phyloP scores from a whole-genome alignment of 2,888 invertebrate species.

The Molanna angustata region DNA sequence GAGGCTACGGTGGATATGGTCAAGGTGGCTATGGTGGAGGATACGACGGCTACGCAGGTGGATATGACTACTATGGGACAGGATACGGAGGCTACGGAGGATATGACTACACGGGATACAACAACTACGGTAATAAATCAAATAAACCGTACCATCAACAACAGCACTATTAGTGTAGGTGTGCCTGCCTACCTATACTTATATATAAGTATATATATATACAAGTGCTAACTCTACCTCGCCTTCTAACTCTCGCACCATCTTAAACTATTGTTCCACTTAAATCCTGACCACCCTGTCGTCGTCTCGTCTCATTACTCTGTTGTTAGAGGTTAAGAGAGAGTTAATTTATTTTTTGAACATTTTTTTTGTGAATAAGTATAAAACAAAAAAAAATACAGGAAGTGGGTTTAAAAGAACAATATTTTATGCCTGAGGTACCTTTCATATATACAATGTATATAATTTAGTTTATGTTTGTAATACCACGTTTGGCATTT shows the following conservation, averaged over 20 bases:
- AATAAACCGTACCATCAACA: conserved; percentile 31
- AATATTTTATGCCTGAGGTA: conserved; percentile 32
- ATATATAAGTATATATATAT: not conserved
- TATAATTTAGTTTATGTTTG: conserved; percentile 42
- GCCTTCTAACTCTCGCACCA: conserved; percentile 14
- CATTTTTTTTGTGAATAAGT: conserved; percentile 29
- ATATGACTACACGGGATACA: conserved; percentile 78
- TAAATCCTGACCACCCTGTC: conserved; percentile 28
- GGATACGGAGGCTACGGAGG: conserved; percentile 77
- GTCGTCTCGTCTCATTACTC: too few relatives aligned
- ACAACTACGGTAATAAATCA: conserved; percentile 71
- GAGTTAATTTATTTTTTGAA: conserved; percentile 33
- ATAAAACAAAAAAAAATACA: too few relatives aligned
- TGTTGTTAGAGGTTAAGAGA: conserved; percentile 25
- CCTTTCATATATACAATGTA: conserved; percentile 33
- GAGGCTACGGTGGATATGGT: conserved; percentile 67
- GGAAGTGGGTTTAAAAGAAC: conserved; percentile 31
- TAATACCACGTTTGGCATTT: conserved; percentile 61
- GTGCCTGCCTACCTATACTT: not conserved
- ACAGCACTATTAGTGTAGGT: conserved; percentile 23
- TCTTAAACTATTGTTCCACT: conserved; percentile 27
- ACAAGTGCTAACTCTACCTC: conserved; percentile 4
- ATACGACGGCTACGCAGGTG: conserved; percentile 71
- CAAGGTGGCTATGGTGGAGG: conserved; percentile 70
- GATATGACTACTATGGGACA: conserved; percentile 70